Evolutionary conservation across 2,888 invertebrate genomes (phyloP).

Genomic region (Lycocerus yunnanus): DNA sequence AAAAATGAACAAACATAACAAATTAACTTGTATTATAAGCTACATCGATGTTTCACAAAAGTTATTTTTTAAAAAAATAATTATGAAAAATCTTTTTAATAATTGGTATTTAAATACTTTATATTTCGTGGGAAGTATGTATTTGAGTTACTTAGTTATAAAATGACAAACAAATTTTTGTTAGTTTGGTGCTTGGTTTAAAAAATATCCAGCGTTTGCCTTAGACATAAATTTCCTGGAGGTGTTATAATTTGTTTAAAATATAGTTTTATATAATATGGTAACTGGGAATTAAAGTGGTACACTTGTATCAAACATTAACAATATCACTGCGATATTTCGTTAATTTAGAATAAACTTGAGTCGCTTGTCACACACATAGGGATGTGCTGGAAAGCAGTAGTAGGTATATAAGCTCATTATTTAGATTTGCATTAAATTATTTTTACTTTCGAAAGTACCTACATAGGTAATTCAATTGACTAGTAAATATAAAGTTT

Average conservation of each 20-base stretch:
- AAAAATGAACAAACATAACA: background rate
- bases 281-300: slow-evolving; percentile 24
- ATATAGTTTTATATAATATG: slow-evolving; percentile 23
- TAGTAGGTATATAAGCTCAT: slow-evolving; percentile 27
- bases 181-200: slow-evolving; percentile 1
- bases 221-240: background rate
- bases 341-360: slow-evolving; percentile 28
- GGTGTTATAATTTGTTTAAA: slow-evolving; percentile 10
- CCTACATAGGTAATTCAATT: slow-evolving; percentile 50
- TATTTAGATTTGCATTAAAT: slow-evolving; percentile 26
- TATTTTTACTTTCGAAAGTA: slow-evolving; percentile 33
- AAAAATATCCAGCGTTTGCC: background rate
- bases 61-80: background rate
- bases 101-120: slow-evolving; percentile 1
- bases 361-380: slow-evolving; percentile 14
- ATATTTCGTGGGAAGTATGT: background rate
- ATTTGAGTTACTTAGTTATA: background rate
- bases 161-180: background rate
- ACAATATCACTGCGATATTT: slow-evolving; percentile 26
- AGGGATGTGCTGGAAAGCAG: slow-evolving; percentile 11
- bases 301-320: slow-evolving; percentile 20
- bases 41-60: background rate
- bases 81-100: background rate
- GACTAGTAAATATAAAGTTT: slow-evolving; percentile 51
- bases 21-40: background rate